Evolutionary conservation across 2,113 vertebrate species (phyloP).

Genomic region (Halcyon senegalensis): DNA sequence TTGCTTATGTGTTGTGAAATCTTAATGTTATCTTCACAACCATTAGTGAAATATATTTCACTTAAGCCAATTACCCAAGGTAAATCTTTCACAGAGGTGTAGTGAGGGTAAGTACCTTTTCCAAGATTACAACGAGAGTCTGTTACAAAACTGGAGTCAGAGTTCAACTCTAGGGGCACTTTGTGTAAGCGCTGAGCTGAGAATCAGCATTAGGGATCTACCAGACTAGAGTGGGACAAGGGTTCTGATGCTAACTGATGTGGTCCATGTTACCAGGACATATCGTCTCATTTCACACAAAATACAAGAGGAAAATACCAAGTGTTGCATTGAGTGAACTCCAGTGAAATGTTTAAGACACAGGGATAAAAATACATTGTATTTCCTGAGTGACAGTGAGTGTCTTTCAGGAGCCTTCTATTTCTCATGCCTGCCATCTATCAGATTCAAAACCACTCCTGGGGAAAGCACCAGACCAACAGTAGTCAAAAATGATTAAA

Average conservation of each 20-base stretch:
- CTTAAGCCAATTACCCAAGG: background rate
- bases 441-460: background rate
- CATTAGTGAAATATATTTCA: background rate
- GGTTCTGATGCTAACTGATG: background rate
- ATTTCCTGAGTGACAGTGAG: background rate
- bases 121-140: background rate
- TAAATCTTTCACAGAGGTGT: background rate
- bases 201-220: background rate
- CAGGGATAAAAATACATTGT: background rate
- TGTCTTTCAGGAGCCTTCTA: background rate
- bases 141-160: conserved; percentile 27
- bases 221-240: background rate
- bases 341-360: background rate
- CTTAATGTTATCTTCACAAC: background rate
- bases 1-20: background rate
- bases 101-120: background rate
- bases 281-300: background rate
- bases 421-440: background rate
- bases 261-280: background rate
- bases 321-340: background rate
- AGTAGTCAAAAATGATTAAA: background rate
- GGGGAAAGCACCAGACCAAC: background rate
- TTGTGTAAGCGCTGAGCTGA: background rate
- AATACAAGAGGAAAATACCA: background rate
- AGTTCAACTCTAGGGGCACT: conserved; percentile 6